A percentile compares a stretch with the other conserved stretches of the same genome.
phyloP scores from a whole-genome alignment of 2,888 invertebrate species.

The Abscondita cerata region DNA sequence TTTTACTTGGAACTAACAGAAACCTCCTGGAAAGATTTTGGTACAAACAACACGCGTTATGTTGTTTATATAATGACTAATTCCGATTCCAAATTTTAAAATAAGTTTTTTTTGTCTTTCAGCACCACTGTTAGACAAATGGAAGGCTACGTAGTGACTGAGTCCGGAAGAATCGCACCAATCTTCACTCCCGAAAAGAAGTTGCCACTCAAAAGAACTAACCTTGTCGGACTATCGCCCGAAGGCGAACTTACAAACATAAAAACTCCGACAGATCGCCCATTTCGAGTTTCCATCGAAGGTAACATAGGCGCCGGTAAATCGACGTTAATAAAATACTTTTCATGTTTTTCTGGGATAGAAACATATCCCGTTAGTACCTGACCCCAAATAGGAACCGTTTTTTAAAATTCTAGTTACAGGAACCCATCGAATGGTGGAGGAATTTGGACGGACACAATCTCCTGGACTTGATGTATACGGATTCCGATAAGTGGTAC shows the following conservation, averaged over 20 bases:
- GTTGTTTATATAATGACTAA: too few species aligned
- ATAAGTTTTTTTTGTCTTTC: too few species aligned
- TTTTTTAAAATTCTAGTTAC: not conserved
- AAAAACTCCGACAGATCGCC: constrained; percentile 50
- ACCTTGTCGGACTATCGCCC: constrained; percentile 53
- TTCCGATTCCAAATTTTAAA: too few species aligned
- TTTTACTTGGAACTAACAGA: too few species aligned
- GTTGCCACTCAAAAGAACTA: constrained; percentile 40
- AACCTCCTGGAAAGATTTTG: too few species aligned
- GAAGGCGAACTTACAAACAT: constrained; percentile 50
- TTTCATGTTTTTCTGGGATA: constrained; percentile 51
- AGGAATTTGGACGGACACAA: constrained; percentile 80
- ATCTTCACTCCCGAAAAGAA: constrained; percentile 40
- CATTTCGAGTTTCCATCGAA: constrained; percentile 58
- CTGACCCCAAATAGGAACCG: not conserved
- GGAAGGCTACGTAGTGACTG: constrained; percentile 49
- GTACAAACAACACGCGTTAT: too few species aligned
- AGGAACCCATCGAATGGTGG: constrained; percentile 88
- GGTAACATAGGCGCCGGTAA: constrained; percentile 61
- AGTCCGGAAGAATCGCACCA: constrained; percentile 42
- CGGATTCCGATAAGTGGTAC: constrained; percentile 81
- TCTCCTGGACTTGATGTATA: constrained; percentile 85
- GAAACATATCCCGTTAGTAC: constrained; percentile 55
- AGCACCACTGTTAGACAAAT: too few species aligned
- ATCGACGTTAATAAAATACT: constrained; percentile 57